Conservation (phyloP, 2,113 vertebrate genomes). For the Podiceps cristatus region DNA sequence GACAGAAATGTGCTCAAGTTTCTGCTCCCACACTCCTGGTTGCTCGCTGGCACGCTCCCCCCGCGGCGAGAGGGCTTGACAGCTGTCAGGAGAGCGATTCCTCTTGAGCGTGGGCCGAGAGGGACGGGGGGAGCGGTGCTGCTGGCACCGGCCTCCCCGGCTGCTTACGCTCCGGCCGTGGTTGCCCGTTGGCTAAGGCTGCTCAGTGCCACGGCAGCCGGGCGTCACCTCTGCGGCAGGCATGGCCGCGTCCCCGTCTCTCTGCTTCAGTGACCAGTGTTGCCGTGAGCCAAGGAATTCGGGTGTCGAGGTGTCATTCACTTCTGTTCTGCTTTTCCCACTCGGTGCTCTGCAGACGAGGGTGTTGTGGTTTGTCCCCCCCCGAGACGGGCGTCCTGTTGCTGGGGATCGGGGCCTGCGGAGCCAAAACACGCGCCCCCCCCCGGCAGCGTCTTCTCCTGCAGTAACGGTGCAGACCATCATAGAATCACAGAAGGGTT, state of each 20-base stretch:
- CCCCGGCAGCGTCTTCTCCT: not conserved
- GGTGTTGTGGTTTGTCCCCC: not conserved
- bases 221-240: no score
- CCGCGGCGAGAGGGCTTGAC: not conserved
- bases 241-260: fast-evolving
- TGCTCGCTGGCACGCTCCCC: not conserved
- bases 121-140: no score
- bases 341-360: not conserved
- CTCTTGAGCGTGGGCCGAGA: not conserved
- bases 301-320: not conserved
- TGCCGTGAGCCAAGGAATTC: not conserved
- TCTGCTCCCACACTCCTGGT: not conserved
- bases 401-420: not conserved
- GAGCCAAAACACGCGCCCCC: no score
- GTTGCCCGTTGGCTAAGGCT: not conserved
- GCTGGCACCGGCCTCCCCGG: not conserved
- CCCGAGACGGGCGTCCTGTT: not conserved
- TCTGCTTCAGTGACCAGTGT: not conserved
- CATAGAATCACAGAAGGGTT: not conserved
- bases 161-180: no score
- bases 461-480: not conserved
- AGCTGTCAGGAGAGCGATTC: not conserved
- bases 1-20: not conserved
- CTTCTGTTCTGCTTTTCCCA: not conserved
- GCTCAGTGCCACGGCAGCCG: no score